A percentile compares a stretch with the other conserved stretches of the same genome.
These are phyloP conservation scores for Oncopeltus fasciatus DNA, from an alignment of 1,140 invertebrate species.

Conservation along the genomic window DNA sequence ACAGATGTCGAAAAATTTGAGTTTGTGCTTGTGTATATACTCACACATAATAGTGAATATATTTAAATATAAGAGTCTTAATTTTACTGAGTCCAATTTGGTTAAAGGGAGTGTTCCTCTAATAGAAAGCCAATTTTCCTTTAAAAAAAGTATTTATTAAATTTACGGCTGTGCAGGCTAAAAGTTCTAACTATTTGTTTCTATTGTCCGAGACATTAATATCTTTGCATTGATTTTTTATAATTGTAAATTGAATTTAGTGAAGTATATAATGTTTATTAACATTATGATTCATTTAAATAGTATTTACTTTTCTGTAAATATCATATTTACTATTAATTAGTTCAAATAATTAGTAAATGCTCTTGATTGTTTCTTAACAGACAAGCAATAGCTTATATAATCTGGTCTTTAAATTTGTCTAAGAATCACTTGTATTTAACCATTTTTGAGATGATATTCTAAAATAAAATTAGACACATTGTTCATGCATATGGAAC, in stretches of 20 bases:
- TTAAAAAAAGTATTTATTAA: not conserved
- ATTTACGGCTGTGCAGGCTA: not conserved
- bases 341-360: constrained; percentile 10
- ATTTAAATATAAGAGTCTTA: not conserved
- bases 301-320: not conserved
- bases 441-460: no score
- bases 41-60: not conserved
- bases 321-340: not conserved
- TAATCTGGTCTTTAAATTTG: no score
- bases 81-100: not conserved
- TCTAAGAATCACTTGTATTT: no score
- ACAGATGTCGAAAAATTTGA: no score
- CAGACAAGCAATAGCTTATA: no score
- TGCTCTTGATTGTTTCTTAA: not conserved
- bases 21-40: no score
- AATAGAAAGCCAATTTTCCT: no score
- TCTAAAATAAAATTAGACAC: no score
- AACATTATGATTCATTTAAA: no score
- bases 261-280: not conserved
- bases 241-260: not conserved
- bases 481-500: no score
- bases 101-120: no score
- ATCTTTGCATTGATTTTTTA: not conserved
- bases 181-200: not conserved
- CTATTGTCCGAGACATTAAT: not conserved